Conservation (phyloP, 2,113 vertebrate species). For the Poeciliopsis occidentalis region DNA sequence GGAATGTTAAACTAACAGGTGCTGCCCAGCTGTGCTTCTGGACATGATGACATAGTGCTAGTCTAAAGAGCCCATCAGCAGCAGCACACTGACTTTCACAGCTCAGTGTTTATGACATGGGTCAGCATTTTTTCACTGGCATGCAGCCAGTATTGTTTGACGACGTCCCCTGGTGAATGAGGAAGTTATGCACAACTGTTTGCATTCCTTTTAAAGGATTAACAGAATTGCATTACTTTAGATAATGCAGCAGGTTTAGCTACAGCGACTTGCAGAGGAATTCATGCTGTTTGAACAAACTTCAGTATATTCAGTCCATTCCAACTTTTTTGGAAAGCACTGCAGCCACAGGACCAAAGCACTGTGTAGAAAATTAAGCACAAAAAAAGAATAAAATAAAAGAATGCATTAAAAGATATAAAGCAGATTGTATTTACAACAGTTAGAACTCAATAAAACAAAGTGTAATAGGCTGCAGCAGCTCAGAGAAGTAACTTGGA, state of each 20-base stretch:
- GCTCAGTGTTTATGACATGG: conserved; percentile 69
- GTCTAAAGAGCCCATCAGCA: conserved; percentile 69
- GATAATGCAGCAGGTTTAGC: background rate
- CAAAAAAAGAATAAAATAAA: no score
- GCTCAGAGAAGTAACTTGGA: no score
- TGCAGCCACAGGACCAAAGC: no score
- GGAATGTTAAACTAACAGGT: conserved; percentile 64
- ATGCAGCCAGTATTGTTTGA: conserved; percentile 53
- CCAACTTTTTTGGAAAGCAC: no score
- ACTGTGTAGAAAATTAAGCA: no score
- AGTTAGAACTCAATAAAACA: no score
- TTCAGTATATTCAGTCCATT: background rate
- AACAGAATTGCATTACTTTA: background rate
- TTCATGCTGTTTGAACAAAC: background rate
- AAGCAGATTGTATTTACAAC: no score
- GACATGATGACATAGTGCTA: conserved; percentile 62
- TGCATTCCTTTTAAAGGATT: conserved; percentile 27
- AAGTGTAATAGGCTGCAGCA: no score
- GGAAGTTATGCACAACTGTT: conserved; percentile 26
- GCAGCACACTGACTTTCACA: conserved; percentile 73
- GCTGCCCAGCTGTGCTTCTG: conserved; percentile 72
- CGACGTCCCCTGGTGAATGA: conserved; percentile 35
- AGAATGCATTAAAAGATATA: no score
- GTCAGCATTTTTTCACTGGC: conserved; percentile 71
- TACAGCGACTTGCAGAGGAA: background rate